phyloP scores from a whole-genome alignment of 92 coral and sea anemone genomes.

The Metridium senile region DNA sequence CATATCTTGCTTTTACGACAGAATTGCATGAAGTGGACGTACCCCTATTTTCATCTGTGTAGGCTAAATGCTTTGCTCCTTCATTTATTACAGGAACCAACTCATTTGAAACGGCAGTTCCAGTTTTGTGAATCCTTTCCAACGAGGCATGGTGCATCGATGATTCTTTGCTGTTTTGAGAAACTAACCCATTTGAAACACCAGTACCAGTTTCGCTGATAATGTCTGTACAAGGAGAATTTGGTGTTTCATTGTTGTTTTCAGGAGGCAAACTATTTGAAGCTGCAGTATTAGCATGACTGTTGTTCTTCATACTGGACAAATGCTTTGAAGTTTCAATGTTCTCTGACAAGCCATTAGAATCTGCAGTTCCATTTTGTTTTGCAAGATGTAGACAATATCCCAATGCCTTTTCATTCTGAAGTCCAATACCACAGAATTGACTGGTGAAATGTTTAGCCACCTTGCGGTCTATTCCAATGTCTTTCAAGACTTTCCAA shows the following conservation, averaged over 20 bases:
- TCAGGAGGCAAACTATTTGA: neutral
- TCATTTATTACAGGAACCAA: neutral
- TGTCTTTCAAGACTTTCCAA: conserved; percentile 69
- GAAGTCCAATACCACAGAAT: conserved; percentile 78
- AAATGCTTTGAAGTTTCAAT: neutral
- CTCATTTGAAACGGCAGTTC: neutral
- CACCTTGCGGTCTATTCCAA: conserved; percentile 86
- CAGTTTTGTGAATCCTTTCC: neutral
- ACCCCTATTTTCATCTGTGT: neutral
- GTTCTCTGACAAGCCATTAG: conserved; percentile 6
- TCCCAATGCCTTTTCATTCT: conserved; percentile 71
- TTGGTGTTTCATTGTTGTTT: neutral
- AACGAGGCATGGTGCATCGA: neutral
- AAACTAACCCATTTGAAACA: conserved; percentile 1
- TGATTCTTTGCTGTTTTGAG: neutral
- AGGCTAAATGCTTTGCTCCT: neutral
- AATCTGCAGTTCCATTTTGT: conserved; percentile 14
- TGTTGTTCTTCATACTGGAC: neutral
- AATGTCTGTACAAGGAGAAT: neutral
- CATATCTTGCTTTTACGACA: neutral
- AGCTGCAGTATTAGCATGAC: neutral
- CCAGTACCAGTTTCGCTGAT: neutral
- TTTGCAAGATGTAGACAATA: conserved; percentile 15
- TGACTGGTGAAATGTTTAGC: conserved; percentile 82
- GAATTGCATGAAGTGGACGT: neutral